Base-by-base conservation (phyloP, 2,888 invertebrate genomes). In the Rhodophaea formosa region DNA sequence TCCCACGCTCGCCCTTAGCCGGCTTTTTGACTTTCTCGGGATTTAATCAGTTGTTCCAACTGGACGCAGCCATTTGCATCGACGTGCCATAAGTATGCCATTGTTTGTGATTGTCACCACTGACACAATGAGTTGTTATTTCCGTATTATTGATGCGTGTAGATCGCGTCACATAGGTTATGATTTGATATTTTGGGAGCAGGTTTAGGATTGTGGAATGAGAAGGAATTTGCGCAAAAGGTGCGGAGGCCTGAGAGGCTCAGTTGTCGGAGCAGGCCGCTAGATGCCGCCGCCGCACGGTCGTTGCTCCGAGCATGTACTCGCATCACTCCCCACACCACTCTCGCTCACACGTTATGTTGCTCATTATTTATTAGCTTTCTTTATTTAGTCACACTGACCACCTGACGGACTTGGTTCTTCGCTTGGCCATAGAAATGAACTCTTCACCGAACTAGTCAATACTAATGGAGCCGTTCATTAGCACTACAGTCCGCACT, bases 251-350 rank as follows among this genome's bases (percentile, higher is more conserved):
- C 30, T 12, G 16, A 51, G 35, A 16, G 17, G 10, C 6, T 39
- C 8, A 15, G 39, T 51, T 12, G 10, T 54, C 65, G 62, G 63
- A 60, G 35, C 6, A 1, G 35, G 58, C 59, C 74, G 74, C 63
- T 68, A 79, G 79, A 77, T 77, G 79, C 77, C 76, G 73, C 62
- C 59, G 63, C 61, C 51, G 49, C 57, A 58, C 69, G 81, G 82
- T 82, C 82, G 81, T 82, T 82, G 82, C 77, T 75, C 82, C 72
- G 72, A 57, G 60, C 59, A 59, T 53, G 63, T 52, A 49, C 46
- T 54, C 54, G 52, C 62, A 17, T 12, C 30, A n/a, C 58, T n/a
- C 32, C 32, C 58, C 45, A 17, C 54, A 44, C 45, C 45, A 53
- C 53, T 53, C 42, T 43, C 52, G 52, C 53, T 53, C 42, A 53